These are phyloP conservation scores for Podargus strigoides DNA, from an alignment of 2,797 vertebrate species.

Conservation along the genomic window DNA sequence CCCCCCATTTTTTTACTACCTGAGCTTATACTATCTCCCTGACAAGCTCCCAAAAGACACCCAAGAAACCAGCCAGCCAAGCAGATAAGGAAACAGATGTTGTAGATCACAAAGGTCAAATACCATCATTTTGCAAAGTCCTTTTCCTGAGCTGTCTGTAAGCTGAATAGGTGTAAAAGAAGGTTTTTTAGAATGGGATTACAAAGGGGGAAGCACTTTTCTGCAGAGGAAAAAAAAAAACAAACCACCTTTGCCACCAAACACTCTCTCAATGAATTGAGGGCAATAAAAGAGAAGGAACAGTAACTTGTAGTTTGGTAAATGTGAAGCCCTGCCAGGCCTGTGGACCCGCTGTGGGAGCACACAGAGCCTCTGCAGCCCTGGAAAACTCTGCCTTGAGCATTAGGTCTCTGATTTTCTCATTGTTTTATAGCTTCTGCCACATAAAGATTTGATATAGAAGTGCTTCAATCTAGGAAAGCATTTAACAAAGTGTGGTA, in stretches of 20 bases:
- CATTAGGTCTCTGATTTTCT: neutral
- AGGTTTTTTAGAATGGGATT: neutral
- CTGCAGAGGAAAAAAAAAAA: neutral
- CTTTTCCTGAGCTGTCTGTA: no score
- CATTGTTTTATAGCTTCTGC: neutral
- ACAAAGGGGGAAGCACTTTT: neutral
- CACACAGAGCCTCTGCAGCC: neutral
- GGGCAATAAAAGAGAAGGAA: neutral
- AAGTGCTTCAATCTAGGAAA: neutral
- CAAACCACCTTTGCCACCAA: neutral
- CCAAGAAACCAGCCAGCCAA: neutral
- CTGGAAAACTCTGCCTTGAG: neutral
- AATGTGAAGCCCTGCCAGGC: fast-evolving
- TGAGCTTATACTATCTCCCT: neutral
- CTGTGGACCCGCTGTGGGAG: neutral
- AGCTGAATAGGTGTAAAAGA: neutral
- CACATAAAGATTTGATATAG: neutral
- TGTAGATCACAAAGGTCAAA: neutral
- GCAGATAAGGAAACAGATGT: neutral
- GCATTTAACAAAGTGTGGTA: fast-evolving
- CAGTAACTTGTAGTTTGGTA: neutral
- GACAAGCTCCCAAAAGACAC: neutral
- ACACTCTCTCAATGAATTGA: neutral
- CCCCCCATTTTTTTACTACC: no score
- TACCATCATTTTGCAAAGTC: no score